Conservation (phyloP, 92 coral and sea anemone species). For the Actinernus sp. region DNA sequence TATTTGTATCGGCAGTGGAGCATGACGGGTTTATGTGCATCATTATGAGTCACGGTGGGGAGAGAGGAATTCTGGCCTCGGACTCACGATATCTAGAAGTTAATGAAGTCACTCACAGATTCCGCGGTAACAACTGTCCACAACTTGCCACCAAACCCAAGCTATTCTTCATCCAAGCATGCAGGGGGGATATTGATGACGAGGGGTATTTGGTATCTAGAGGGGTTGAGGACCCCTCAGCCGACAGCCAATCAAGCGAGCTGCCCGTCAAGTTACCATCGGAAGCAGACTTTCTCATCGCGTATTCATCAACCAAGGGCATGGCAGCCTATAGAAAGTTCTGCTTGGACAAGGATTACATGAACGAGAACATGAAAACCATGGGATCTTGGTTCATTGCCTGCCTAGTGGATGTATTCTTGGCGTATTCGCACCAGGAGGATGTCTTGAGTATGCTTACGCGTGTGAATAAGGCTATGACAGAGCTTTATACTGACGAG, state of each 20-base stretch:
- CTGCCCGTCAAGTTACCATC: constrained; percentile 87
- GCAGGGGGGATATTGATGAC: constrained; percentile 83
- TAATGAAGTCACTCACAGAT: constrained; percentile 76
- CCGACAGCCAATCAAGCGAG: constrained; percentile 36
- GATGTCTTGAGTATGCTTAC: constrained; percentile 93
- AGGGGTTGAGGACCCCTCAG: background rate
- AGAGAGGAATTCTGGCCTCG: constrained; percentile 62
- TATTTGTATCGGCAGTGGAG: constrained; percentile 47
- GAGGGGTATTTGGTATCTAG: constrained; percentile 22
- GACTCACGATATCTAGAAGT: constrained; percentile 65
- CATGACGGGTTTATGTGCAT: constrained; percentile 88
- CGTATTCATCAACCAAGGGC: constrained; percentile 88
- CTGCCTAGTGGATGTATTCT: constrained; percentile 68
- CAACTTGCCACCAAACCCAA: constrained; percentile 87
- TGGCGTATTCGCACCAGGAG: constrained; percentile 62
- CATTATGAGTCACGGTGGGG: constrained; percentile 89
- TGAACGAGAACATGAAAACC: background rate
- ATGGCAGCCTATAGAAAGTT: constrained; percentile 67
- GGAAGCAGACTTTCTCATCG: constrained; percentile 85
- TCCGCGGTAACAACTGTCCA: constrained; percentile 78
- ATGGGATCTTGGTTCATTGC: constrained; percentile 96
- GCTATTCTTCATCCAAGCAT: constrained; percentile 92
- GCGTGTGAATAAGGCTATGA: constrained; percentile 84
- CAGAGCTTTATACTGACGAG: constrained; percentile 46
- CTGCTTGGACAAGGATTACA: constrained; percentile 6